Evolutionary conservation across 2,797 vertebrate genomes (phyloP).

Genomic region (Nyctalus aviator): DNA sequence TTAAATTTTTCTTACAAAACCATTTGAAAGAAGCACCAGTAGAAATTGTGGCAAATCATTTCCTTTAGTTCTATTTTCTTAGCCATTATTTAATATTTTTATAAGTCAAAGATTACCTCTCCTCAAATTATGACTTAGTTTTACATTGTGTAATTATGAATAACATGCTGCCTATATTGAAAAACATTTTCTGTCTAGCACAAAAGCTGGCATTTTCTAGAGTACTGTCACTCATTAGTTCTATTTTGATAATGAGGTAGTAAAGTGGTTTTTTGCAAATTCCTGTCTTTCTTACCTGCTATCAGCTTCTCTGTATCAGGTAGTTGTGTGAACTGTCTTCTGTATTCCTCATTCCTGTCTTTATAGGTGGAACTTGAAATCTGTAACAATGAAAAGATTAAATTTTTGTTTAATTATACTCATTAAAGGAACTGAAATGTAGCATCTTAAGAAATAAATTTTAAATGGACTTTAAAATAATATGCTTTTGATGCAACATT

Average conservation of each 20-base stretch:
- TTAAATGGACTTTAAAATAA: conserved; percentile 36
- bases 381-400: conserved; percentile 86
- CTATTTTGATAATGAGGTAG: conserved; percentile 46
- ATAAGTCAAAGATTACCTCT: neutral
- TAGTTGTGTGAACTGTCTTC: conserved; percentile 93
- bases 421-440: neutral
- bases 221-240: neutral
- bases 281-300: conserved; percentile 90
- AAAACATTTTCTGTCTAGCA: conserved; percentile 18
- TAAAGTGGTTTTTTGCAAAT: neutral
- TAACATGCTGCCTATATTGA: neutral
- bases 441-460: conserved; percentile 39
- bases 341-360: conserved; percentile 95
- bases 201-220: conserved; percentile 1
- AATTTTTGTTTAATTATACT: conserved; percentile 43
- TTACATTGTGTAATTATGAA: conserved; percentile 36
- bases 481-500: conserved; percentile 47
- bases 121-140: conserved; percentile 15
- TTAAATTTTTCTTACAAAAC: conserved; percentile 58
- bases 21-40: neutral
- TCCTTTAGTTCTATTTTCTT: conserved; percentile 19
- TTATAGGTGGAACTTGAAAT: conserved; percentile 92
- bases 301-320: conserved; percentile 93
- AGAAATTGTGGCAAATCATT: conserved; percentile 7
- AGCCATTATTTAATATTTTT: neutral